These are phyloP conservation scores for Morone saxatilis DNA, from an alignment of 2,113 vertebrate species.

Conservation along the genomic window DNA sequence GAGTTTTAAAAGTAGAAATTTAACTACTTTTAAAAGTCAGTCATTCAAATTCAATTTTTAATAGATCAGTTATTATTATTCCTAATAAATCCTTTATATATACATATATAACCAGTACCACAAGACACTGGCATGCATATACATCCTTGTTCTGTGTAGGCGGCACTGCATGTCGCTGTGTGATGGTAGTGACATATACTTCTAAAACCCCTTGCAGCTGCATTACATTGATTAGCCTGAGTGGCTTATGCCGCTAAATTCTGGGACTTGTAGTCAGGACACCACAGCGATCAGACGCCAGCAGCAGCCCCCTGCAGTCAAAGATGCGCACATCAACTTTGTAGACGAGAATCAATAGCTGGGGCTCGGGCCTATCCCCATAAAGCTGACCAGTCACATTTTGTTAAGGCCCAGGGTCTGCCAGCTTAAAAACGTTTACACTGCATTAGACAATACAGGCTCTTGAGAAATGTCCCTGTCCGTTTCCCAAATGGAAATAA, in stretches of 20 bases:
- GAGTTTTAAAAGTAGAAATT: background rate
- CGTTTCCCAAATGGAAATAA: background rate
- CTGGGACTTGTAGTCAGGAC: constrained; percentile 79
- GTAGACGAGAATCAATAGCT: background rate
- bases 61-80: background rate
- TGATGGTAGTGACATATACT: background rate
- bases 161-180: background rate
- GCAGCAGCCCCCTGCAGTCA: constrained; percentile 45
- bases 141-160: background rate
- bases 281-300: constrained; percentile 11
- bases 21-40: background rate
- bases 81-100: background rate
- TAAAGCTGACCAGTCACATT: background rate
- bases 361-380: background rate
- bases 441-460: background rate
- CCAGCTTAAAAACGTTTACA: background rate
- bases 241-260: constrained; percentile 49
- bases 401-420: background rate
- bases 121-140: background rate
- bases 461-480: background rate
- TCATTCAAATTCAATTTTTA: background rate
- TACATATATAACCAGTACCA: background rate
- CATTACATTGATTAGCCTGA: constrained; percentile 25
- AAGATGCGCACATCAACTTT: constrained; percentile 65
- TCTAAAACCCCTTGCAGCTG: background rate